Evolutionary conservation across 37 sponge, comb jelly and placozoan species (phyloP), one percentile per base, ranked within the genome.

Genomic region (Hexactinellida sp.): DNA sequence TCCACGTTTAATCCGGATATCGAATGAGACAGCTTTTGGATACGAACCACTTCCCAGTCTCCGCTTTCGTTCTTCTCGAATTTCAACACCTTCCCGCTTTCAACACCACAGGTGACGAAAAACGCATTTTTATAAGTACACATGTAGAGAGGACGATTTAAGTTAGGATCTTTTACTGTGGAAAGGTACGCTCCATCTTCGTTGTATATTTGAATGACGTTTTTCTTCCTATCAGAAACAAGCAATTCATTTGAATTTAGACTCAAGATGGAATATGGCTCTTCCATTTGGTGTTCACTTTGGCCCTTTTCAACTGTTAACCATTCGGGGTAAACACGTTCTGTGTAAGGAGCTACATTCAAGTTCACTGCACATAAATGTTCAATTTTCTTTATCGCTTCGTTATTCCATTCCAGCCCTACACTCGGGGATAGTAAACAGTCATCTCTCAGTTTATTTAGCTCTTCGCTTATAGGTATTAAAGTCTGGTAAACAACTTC

Each of bases 281-380:
- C 76, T n/a, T 25, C 21, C 76, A 63, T 63, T n/a, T 63, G 19
- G 34, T 63, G 3, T 63, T 63, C 76, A 63, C 76, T 7, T 7
- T 23, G 3, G 5, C 76, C 76, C 21, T 63, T 63, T n/a, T 63
- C 76, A 32, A 63, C 76, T 25, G 25, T 23, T 23, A n/a, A 21
- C 76, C 76, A 63, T n/a, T 63, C 76, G 19, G 76, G 76, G 76
- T 63, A 63, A 21, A 63, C 30, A 63, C 76, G 76, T n/a, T 63
- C 76, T 23, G 21, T 63, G 13, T 63, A 63, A 7, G 76, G 76
- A 63, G 32, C 25, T 32, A n/a, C 3, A 1, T 10, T 63, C 32
- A 63, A 3, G 21, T n/a, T 63, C 3, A 63, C 3, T 32, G 25
- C 3, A 23, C 76, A 63, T 32, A 63, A n/a, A 63, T 63, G 1